Evolutionary conservation across 2,797 vertebrate genomes (phyloP).

Genomic region (Sparus aurata): DNA sequence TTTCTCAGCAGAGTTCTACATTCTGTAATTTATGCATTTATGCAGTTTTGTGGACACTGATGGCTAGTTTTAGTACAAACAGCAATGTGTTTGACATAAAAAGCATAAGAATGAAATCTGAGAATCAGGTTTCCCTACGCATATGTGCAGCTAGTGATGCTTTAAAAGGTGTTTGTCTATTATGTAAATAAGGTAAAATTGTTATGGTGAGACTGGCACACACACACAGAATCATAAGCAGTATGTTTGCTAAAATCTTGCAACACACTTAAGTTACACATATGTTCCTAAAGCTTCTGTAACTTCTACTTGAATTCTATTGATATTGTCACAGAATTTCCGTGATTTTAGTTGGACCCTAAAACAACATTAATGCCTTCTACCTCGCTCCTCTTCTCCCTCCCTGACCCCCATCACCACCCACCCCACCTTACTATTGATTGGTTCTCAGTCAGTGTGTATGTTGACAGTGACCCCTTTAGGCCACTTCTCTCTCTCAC

Average conservation of each 20-base stretch:
- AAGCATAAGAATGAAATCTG: slow-evolving; percentile 3
- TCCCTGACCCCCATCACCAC: slow-evolving; percentile 29
- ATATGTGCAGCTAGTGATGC: slow-evolving; percentile 14
- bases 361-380: slow-evolving; percentile 24
- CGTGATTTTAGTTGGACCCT: slow-evolving; percentile 21
- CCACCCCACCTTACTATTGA: slow-evolving; percentile 54
- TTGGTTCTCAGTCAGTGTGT: slow-evolving; percentile 63
- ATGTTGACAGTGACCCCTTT: slow-evolving; percentile 84
- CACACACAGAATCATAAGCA: slow-evolving; percentile 5
- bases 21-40: slow-evolving; percentile 36
- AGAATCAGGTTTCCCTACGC: slow-evolving; percentile 12
- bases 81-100: slow-evolving; percentile 22
- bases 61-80: slow-evolving; percentile 11
- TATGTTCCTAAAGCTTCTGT: neutral
- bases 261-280: neutral
- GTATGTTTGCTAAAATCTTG: neutral
- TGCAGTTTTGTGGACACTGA: slow-evolving; percentile 7
- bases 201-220: neutral
- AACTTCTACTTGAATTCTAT: neutral
- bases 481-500: slow-evolving; percentile 66
- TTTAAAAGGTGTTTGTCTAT: slow-evolving; percentile 24
- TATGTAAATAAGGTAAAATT: slow-evolving; percentile 4
- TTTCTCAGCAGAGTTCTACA: slow-evolving; percentile 12
- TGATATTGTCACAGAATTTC: neutral
- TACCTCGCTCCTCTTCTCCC: slow-evolving; percentile 23